Conservation (phyloP, 2,888 invertebrate species). For the Caenorhabditis macrosperma region DNA sequence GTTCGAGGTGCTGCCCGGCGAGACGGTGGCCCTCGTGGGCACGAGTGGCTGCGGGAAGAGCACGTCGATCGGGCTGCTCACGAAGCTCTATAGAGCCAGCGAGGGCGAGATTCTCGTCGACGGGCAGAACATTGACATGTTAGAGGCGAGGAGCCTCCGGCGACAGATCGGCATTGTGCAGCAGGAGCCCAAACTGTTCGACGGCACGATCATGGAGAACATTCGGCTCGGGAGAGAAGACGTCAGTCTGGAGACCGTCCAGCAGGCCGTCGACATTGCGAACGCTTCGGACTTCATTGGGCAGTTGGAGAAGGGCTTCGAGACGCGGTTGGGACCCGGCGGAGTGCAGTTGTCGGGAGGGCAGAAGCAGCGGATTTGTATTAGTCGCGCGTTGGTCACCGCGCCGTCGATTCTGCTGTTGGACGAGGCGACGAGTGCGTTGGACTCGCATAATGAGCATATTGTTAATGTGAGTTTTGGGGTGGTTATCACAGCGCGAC, state of each 20-base stretch:
- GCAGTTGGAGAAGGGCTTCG: constrained; percentile 67
- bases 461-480: constrained; percentile 77
- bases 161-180: constrained; percentile 70
- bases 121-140: constrained; percentile 59
- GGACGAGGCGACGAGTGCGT: constrained; percentile 81
- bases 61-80: constrained; percentile 69
- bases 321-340: constrained; percentile 80
- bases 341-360: constrained; percentile 81
- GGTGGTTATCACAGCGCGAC: too few species aligned
- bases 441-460: constrained; percentile 81
- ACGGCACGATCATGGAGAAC: constrained; percentile 70
- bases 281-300: constrained; percentile 74
- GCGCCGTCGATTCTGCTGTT: constrained; percentile 80
- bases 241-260: constrained; percentile 42
- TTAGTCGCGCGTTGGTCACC: constrained; percentile 80
- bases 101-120: constrained; percentile 64
- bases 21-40: constrained; percentile 71
- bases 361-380: constrained; percentile 81
- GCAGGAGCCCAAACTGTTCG: constrained; percentile 73
- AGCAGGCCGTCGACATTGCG: constrained; percentile 63
- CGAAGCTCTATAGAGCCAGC: constrained; percentile 62
- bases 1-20: constrained; percentile 60
- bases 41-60: constrained; percentile 72
- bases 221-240: constrained; percentile 64
- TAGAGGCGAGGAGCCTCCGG: constrained; percentile 52